Conservation (phyloP, 1,140 invertebrate genomes). For the Aporrectodea caliginosa region DNA sequence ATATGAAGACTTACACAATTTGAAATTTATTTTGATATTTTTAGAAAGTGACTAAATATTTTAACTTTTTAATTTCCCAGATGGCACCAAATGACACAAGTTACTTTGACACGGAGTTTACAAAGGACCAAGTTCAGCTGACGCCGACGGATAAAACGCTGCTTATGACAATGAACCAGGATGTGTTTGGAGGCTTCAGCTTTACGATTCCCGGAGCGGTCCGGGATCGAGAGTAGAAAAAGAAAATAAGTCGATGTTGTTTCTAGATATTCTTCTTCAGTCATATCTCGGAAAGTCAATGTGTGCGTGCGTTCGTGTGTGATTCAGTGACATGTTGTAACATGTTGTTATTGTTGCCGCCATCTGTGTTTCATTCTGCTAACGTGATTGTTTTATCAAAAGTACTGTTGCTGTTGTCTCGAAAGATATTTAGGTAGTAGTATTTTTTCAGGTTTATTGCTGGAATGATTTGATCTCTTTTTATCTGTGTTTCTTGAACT, state of each 20-base stretch:
- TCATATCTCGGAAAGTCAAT: background rate
- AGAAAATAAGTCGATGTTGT: background rate
- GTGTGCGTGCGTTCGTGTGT: background rate
- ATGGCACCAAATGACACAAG: conserved; percentile 87
- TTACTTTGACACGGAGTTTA: conserved; percentile 96
- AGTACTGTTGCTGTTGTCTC: too few species aligned
- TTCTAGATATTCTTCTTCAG: background rate
- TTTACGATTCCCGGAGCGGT: conserved; percentile 75
- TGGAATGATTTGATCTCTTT: too few species aligned
- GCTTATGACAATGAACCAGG: conserved; percentile 93
- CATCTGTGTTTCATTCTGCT: background rate
- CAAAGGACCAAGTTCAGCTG: conserved; percentile 80
- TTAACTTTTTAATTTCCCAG: conserved; percentile 59
- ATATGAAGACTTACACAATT: too few species aligned
- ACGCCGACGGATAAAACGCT: conserved; percentile 92
- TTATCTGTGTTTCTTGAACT: too few species aligned
- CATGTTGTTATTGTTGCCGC: background rate
- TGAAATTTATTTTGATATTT: too few species aligned
- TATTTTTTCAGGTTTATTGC: too few species aligned
- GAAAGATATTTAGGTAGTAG: too few species aligned
- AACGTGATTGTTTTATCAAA: background rate
- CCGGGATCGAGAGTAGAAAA: background rate
- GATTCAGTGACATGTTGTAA: background rate
- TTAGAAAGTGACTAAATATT: too few species aligned
- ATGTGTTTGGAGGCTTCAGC: conserved; percentile 92